Conservation (phyloP, 2,113 vertebrate species). For the Eira barbara region DNA sequence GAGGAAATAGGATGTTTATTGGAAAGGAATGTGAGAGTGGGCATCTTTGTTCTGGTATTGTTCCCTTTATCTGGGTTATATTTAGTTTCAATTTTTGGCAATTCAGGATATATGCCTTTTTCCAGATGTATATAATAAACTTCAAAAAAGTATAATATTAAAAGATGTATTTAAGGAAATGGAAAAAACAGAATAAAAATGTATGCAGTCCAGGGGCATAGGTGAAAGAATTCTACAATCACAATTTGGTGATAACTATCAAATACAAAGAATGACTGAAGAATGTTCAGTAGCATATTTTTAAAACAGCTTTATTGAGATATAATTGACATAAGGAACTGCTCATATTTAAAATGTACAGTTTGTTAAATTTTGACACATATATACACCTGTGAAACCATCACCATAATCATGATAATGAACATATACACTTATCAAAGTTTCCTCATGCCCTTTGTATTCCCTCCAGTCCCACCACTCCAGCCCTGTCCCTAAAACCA, state of each 20-base stretch:
- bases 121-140: background rate
- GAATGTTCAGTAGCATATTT: background rate
- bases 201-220: background rate
- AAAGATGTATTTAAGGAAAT: background rate
- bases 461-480: background rate
- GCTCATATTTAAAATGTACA: background rate
- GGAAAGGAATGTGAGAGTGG: background rate
- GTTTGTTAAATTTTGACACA: background rate
- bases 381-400: background rate
- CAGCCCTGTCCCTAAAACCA: background rate
- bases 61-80: background rate
- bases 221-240: background rate
- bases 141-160: background rate
- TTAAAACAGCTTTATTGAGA: background rate
- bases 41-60: background rate
- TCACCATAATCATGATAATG: background rate
- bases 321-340: background rate
- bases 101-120: background rate
- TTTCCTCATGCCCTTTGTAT: background rate
- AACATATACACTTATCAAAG: background rate
- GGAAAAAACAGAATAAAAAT: background rate
- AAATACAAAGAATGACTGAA: background rate
- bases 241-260: background rate
- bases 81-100: background rate
- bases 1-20: background rate